A percentile compares a stretch with the other conserved stretches of the same genome.
phyloP scores from a whole-genome alignment of 2,888 invertebrate genomes.

The Ochlodes sylvanus region DNA sequence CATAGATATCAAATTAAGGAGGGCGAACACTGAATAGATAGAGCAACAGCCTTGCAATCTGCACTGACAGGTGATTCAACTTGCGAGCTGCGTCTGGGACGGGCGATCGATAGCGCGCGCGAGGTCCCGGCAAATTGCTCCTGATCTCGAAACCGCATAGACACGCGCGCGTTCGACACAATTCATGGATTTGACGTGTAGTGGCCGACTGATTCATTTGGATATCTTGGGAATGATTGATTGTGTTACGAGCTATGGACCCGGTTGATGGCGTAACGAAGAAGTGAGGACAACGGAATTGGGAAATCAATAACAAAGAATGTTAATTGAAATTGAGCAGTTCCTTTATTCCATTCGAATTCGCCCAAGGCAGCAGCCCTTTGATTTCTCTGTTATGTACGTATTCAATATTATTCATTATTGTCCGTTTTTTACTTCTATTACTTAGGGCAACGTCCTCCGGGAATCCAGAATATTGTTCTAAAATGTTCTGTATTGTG shows the following conservation, averaged over 20 bases:
- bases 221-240: no score
- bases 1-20: not conserved
- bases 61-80: constrained; percentile 30
- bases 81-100: constrained; percentile 17
- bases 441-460: no score
- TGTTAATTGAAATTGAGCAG: no score
- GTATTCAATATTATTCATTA: not conserved
- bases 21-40: constrained; percentile 2
- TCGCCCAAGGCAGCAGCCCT: not conserved
- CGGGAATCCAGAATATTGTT: no score
- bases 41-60: constrained; percentile 15
- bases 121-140: constrained; percentile 4
- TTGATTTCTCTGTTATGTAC: not conserved
- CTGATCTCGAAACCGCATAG: not conserved
- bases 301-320: no score
- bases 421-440: no score
- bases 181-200: not conserved
- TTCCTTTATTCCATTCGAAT: not conserved
- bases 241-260: no score
- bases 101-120: constrained; percentile 5
- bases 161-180: not conserved
- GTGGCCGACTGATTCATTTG: no score
- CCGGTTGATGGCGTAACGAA: no score
- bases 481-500: no score
- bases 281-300: no score